Evolutionary conservation across 2,797 vertebrate genomes (phyloP).

Genomic region (Pseudochirops corinnae): DNA sequence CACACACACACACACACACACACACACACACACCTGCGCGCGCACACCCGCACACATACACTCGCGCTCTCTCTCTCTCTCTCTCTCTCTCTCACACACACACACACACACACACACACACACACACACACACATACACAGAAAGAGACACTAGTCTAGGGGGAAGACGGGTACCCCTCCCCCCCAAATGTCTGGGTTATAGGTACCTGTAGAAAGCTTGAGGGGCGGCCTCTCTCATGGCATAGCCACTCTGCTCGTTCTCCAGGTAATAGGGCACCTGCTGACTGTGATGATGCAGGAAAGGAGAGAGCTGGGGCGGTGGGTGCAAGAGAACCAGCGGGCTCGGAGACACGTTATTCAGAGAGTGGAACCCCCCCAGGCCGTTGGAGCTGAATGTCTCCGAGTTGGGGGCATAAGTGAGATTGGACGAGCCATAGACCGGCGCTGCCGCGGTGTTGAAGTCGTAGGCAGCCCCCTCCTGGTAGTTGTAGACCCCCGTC

Average conservation of each 20-base stretch:
- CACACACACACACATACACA: background rate
- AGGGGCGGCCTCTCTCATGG: constrained; percentile 87
- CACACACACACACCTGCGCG: background rate
- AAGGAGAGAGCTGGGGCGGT: constrained; percentile 93
- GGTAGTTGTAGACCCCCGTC: constrained; percentile 91
- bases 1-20: background rate
- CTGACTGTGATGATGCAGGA: constrained; percentile 91
- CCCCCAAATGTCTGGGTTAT: background rate
- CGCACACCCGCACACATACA: background rate
- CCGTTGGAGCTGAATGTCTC: constrained; percentile 90
- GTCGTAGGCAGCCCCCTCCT: constrained; percentile 92
- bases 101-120: too few species aligned
- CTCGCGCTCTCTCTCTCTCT: too few species aligned
- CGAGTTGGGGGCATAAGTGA: constrained; percentile 90
- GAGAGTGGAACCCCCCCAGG: constrained; percentile 91
- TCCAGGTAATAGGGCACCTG: constrained; percentile 95
- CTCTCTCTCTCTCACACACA: too few species aligned
- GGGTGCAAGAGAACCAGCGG: constrained; percentile 94
- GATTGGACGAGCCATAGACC: constrained; percentile 89
- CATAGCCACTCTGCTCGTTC: constrained; percentile 86
- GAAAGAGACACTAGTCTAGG: background rate
- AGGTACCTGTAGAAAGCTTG: constrained; percentile 93
- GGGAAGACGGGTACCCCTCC: background rate
- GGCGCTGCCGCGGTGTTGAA: constrained; percentile 90
- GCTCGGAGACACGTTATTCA: constrained; percentile 91